Evolutionary conservation across 2,797 vertebrate genomes (phyloP).

Genomic region (Craterocephalus amniculus): DNA sequence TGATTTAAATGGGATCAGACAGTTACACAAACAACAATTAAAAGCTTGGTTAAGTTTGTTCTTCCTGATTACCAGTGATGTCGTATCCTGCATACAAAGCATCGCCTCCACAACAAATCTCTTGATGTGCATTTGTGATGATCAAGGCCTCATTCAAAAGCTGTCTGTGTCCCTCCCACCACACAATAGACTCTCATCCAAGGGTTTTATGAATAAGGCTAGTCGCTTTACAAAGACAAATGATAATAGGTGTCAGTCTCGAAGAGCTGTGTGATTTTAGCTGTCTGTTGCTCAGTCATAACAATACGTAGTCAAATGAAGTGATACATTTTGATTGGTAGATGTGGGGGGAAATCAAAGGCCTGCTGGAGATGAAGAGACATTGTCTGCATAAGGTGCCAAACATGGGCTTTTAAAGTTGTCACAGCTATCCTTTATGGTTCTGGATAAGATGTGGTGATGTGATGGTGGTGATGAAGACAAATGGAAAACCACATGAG

Average conservation of each 20-base stretch:
- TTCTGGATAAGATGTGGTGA: slow-evolving; percentile 23
- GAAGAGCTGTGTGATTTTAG: slow-evolving; percentile 30
- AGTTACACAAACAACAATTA: slow-evolving; percentile 84
- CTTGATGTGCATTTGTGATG: slow-evolving; percentile 65
- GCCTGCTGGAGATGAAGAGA: slow-evolving; percentile 47
- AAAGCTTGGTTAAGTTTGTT: slow-evolving; percentile 84
- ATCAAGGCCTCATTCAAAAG: slow-evolving; percentile 65
- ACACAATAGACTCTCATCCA: slow-evolving; percentile 47
- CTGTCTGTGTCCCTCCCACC: slow-evolving; percentile 51
- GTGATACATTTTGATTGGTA: slow-evolving; percentile 62
- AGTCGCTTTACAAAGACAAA: slow-evolving; percentile 64
- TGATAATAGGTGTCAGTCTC: slow-evolving; percentile 51
- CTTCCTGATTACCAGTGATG: slow-evolving; percentile 78
- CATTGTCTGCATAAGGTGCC: slow-evolving; percentile 43
- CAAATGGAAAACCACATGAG: slow-evolving; percentile 52
- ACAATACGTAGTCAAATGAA: slow-evolving; percentile 64
- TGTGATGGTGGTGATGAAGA: slow-evolving; percentile 57
- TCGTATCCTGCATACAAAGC: slow-evolving; percentile 66
- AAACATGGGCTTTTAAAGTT: slow-evolving; percentile 33
- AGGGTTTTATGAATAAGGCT: slow-evolving; percentile 61
- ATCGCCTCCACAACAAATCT: slow-evolving; percentile 55
- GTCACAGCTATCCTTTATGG: slow-evolving; percentile 53
- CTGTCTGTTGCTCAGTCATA: slow-evolving; percentile 40
- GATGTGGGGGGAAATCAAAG: slow-evolving; percentile 52
- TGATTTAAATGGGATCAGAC: slow-evolving; percentile 75